Base-by-base conservation (phyloP, 2,888 invertebrate genomes). In the Onchidella celtica region DNA sequence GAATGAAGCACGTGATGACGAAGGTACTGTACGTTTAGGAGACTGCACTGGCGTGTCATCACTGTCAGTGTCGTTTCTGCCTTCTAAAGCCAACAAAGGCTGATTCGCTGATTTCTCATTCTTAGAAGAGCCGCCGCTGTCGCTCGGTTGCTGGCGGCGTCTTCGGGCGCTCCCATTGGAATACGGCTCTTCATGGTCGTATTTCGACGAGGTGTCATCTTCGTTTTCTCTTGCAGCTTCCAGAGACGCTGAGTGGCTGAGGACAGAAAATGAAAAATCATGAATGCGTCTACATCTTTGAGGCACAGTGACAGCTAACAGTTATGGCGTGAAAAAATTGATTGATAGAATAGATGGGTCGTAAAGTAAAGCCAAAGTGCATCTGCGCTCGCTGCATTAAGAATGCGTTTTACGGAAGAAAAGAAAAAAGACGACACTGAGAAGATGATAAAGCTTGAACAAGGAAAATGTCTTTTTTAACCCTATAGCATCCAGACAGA, bases 141-240 rank as follows among this genome's bases (percentile, higher is more conserved):
- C 40, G 24, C 29, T 17, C 24, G 34, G n/a, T 32, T 73, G 66
- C 38, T 75, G 75, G 0, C 81, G 81, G 17, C 81, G 3, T 40
- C 81, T 57, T n/a, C 65, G n/a, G 9, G 81, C 81, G 21, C 38
- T n/a, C 0, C 81, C 81, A 24, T 81, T 75, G 24, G 68, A 59
- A 14, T 59, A 3, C 21, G 73, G 65, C 24, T 72, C 34, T 24
- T 57, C 55, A n/a, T 1, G 32, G 17, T 47, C 57, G n/a, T 36
- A 29, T 4, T 57, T 55, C 14, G 24, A 29, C 1, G 70, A 55
- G 6, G 40, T 14, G 2, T 34, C 61, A 17, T 40, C 17, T 14
- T 36, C 29, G 14, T 9, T 17, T 27, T 36, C 57, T 34, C 34
- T 47, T 2, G 65, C 40, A 14, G 34, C 63, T 4, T 79, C 73